Percentiles rank a stretch among this genome's conserved stretches.
phyloP scores from a whole-genome alignment of 1,140 invertebrate species.

The Trichogramma pretiosum region DNA sequence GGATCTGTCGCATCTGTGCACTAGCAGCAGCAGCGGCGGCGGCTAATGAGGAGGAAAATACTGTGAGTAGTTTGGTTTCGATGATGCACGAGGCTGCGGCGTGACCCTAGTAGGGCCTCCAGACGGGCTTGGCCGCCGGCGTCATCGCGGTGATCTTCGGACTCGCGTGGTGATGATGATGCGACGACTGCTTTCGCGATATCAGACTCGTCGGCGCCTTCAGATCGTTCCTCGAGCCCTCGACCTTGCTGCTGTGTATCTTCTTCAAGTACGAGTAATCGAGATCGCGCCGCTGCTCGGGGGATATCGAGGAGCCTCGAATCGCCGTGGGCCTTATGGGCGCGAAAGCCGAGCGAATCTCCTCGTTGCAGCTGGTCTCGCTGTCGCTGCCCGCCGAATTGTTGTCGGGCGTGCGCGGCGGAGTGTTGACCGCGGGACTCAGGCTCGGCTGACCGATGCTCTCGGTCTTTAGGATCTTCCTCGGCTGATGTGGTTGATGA shows the following conservation, averaged over 20 bases:
- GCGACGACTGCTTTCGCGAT: conserved; percentile 30
- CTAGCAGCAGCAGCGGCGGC: conserved; percentile 4
- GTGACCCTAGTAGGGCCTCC: conserved; percentile 63
- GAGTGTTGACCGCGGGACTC: too few species aligned
- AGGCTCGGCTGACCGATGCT: too few species aligned
- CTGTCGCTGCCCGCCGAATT: conserved; percentile 43
- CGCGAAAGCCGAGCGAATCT: conserved; percentile 65
- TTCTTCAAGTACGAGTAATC: conserved; percentile 55
- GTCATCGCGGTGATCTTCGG: conserved; percentile 50
- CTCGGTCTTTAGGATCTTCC: too few species aligned
- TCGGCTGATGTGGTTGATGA: background rate
- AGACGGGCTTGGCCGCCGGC: conserved; percentile 57
- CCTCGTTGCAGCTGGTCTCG: conserved; percentile 52
- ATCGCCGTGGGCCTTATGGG: conserved; percentile 40
- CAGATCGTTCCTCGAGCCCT: conserved; percentile 44
- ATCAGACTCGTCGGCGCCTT: conserved; percentile 51
- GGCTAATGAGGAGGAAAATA: background rate
- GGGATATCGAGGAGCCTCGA: conserved; percentile 28
- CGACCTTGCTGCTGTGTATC: conserved; percentile 27
- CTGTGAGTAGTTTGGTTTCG: too few species aligned
- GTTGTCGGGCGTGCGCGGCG: conserved; percentile 30
- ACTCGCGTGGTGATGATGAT: conserved; percentile 45
- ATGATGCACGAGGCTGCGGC: too few species aligned
- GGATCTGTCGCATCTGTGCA: too few species aligned
- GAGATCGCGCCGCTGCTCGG: conserved; percentile 42